A percentile compares a stretch with the other conserved stretches of the same genome.
phyloP scores from a whole-genome alignment of 2,888 invertebrate species.

The Ophion ellenae region DNA sequence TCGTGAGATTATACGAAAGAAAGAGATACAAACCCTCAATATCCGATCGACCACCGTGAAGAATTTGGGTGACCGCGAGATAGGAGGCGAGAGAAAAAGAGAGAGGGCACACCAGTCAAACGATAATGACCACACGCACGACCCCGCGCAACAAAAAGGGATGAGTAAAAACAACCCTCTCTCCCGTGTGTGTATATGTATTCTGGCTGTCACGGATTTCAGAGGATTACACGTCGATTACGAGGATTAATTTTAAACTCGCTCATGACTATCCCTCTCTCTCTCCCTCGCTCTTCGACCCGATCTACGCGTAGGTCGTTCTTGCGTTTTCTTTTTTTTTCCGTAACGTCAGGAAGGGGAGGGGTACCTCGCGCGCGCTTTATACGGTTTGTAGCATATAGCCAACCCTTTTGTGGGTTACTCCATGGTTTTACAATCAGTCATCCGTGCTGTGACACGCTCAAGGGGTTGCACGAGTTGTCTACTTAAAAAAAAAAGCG shows the following conservation, averaged over 20 bases:
- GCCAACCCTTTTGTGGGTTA: slow-evolving; percentile 80
- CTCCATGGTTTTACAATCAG: slow-evolving; percentile 84
- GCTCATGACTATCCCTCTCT: slow-evolving; percentile 62
- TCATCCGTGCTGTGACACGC: slow-evolving; percentile 83
- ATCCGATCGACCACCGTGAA: slow-evolving; percentile 12
- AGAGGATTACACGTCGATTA: slow-evolving; percentile 84
- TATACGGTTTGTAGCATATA: slow-evolving; percentile 48
- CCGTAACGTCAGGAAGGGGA: slow-evolving; percentile 7
- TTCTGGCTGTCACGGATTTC: slow-evolving; percentile 79
- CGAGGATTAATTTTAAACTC: slow-evolving; percentile 83
- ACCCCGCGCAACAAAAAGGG: slow-evolving; percentile 36
- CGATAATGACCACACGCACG: slow-evolving; percentile 47
- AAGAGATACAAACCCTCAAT: neutral
- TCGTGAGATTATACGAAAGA: neutral
- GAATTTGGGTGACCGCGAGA: slow-evolving; percentile 23
- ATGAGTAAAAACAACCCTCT: slow-evolving; percentile 36
- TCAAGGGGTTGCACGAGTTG: slow-evolving; percentile 79
- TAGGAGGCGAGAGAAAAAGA: neutral
- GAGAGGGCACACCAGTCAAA: slow-evolving; percentile 31
- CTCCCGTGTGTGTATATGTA: slow-evolving; percentile 13
- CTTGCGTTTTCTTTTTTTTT: slow-evolving; percentile 51
- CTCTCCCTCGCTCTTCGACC: slow-evolving; percentile 10
- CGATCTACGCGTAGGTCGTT: slow-evolving; percentile 42
- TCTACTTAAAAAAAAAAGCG: slow-evolving; percentile 78
- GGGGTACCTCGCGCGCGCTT: neutral